These are phyloP conservation scores for Phlogophora meticulosa DNA, from an alignment of 2,888 invertebrate species.

Conservation along the genomic window DNA sequence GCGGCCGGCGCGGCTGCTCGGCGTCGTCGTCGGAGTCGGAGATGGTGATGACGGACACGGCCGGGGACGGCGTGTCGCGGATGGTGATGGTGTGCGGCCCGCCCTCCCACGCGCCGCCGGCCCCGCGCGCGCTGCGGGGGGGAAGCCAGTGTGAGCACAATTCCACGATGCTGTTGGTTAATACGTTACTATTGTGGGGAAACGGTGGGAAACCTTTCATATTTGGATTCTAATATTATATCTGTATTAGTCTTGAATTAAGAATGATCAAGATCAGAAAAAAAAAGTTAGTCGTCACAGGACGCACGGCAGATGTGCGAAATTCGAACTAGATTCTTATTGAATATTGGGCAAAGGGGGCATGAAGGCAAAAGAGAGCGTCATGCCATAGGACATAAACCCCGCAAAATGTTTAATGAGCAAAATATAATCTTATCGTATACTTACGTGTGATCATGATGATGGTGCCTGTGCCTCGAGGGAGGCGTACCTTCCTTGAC, in stretches of 20 bases:
- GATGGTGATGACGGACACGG: constrained; percentile 97
- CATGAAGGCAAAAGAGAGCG: too few species aligned
- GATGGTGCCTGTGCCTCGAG: constrained; percentile 86
- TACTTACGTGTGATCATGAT: constrained; percentile 83
- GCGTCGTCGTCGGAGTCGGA: constrained; percentile 97
- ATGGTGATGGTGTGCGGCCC: constrained; percentile 97
- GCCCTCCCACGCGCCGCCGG: constrained; percentile 34
- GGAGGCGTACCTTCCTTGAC: constrained; percentile 99
- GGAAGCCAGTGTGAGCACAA: constrained; percentile 21
- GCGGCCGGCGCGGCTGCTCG: constrained; percentile 70
- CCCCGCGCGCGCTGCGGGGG: constrained; percentile 41
- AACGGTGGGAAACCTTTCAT: background rate
- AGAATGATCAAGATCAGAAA: too few species aligned
- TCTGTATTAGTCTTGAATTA: too few species aligned
- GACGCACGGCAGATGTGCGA: too few species aligned
- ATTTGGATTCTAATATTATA: background rate
- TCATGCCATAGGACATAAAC: too few species aligned
- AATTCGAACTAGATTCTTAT: too few species aligned
- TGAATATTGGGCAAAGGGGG: too few species aligned
- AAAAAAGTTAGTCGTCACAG: too few species aligned
- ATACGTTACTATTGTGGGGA: background rate
- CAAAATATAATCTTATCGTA: background rate
- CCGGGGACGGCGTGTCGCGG: constrained; percentile 98
- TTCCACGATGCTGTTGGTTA: constrained; percentile 48
- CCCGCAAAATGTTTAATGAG: too few species aligned